These are phyloP conservation scores for Threskiornis aethiopicus DNA, from an alignment of 2,797 vertebrate genomes.

Conservation along the genomic window DNA sequence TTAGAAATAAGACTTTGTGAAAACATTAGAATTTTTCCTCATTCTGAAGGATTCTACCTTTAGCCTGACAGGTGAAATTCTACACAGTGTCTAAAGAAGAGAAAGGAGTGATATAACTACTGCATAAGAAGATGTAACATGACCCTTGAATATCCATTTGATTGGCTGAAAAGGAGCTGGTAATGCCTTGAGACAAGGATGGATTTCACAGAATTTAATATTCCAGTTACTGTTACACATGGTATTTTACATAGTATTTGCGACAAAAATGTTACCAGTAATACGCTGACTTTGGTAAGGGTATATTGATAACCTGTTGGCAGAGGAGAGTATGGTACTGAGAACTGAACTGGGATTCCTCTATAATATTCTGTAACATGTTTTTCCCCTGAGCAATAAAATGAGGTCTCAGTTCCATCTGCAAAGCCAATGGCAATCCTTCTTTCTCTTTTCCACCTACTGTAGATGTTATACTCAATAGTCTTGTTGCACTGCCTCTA, in stretches of 20 bases:
- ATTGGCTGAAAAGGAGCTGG: not conserved
- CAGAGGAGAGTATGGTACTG: fast-evolving
- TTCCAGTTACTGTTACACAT: not conserved
- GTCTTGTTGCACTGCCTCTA: not conserved
- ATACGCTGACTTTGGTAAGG: not conserved
- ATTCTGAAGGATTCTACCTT: not conserved
- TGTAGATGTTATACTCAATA: not conserved
- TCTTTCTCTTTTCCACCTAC: not conserved
- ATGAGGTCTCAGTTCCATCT: not conserved
- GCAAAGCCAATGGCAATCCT: not conserved
- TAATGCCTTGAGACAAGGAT: not conserved
- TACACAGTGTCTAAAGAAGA: not conserved
- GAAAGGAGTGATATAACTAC: not conserved
- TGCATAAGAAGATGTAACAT: not conserved
- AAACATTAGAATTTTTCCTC: not conserved
- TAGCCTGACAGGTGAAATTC: not conserved
- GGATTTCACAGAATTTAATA: not conserved
- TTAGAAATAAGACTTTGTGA: not conserved
- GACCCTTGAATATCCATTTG: not conserved
- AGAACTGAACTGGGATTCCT: not conserved
- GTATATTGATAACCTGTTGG: not conserved
- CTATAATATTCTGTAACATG: fast-evolving
- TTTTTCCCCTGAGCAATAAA: not conserved
- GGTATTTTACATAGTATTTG: not conserved
- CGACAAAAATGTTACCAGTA: not conserved